These are phyloP conservation scores for Nestor notabilis DNA, from an alignment of 2,113 vertebrate genomes.

Conservation along the genomic window DNA sequence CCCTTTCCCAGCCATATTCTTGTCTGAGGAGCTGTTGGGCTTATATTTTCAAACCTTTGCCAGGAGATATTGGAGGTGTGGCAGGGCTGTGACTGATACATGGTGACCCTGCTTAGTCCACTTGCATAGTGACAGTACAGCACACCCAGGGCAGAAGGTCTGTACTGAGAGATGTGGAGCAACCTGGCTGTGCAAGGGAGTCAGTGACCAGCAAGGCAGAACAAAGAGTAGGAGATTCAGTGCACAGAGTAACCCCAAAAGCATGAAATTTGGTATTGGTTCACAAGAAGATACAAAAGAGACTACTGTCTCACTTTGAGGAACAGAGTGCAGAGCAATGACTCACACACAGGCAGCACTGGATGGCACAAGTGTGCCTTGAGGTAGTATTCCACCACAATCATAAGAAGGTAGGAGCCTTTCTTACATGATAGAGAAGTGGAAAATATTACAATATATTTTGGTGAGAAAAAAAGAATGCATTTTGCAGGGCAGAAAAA, in stretches of 20 bases:
- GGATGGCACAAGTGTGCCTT: neutral
- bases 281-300: neutral
- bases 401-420: neutral
- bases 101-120: neutral
- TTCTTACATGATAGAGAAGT: neutral
- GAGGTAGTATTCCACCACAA: neutral
- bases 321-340: neutral
- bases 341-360: rapidly evolving
- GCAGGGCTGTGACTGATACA: rapidly evolving
- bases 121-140: rapidly evolving
- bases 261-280: neutral
- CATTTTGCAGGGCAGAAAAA: neutral
- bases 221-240: rapidly evolving
- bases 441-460: neutral
- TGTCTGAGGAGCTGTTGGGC: neutral
- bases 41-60: neutral
- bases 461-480: neutral
- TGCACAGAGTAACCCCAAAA: neutral
- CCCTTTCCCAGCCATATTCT: neutral
- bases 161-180: neutral
- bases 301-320: neutral
- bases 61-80: neutral
- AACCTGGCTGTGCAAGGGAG: rapidly evolving
- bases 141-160: neutral
- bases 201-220: neutral